Evolutionary conservation across 2,888 invertebrate species (phyloP), one percentile per base, ranked within the genome.

Genomic region (Napeogenes sylphis): DNA sequence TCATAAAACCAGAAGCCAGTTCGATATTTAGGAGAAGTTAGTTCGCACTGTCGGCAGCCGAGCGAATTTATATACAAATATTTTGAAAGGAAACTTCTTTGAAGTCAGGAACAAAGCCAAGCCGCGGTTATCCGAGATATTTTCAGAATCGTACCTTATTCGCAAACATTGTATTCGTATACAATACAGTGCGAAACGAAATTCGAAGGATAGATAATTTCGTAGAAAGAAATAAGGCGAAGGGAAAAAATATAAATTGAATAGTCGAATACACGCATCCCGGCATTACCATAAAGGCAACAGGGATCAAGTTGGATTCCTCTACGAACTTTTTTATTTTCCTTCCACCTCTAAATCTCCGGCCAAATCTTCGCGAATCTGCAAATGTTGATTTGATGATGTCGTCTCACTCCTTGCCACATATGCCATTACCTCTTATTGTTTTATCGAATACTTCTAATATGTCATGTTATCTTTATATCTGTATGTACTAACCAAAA

Each of bases 331-430:
- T 90, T 90, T 90, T 90, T 90, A 90, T 90, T 90, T 90, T 90
- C 89, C 87, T 87, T 87, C 89, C 86, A 90, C 90, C 89, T 90
- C 90, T 90, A 90, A 90, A 90, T 90, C 90, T 90, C 87, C 81
- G 78, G 82, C 83, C 83, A 90, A 90, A 90, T 88, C 89, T 87
- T 82, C 88, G 91, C 84, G 87, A 91, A 91, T 91, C 91, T 91
- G 90, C 90, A 90, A 90, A 91, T 91, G 90, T 87, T 91, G 90
- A 91, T 91, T 91, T 91, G 91, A 91, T 91, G 90, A 91, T 90
- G 84, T 81, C 79, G 76, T 63, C 70, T 66, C 70, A 65, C 62
- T 62, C 55, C 58, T 30, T 46, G 21, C 56, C 32, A 59, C 38
- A 55, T 68, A 68, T 63, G 61, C 30, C 59, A 55, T 57, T 55